Base-by-base conservation (phyloP, 1,140 invertebrate species). In the Polypedilum pembai region DNA sequence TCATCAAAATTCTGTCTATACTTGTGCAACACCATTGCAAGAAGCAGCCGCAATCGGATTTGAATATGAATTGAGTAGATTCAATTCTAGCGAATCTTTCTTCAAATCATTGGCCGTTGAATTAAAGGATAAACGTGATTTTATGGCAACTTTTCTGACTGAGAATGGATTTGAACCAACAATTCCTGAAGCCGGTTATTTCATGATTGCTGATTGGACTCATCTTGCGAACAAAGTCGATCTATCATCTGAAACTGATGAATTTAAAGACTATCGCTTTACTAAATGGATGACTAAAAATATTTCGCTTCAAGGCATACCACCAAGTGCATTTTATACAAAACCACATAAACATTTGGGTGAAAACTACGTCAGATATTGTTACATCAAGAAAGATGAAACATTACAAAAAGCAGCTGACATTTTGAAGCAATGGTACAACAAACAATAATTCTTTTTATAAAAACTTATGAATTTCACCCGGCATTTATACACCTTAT, bases 131-230 rank as follows among this genome's bases (percentile, higher is more conserved):
- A 99, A 99, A 83, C 83, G 96, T 21, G 92, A 99, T 80, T 90
- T 84, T 76, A 90, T 99, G 84, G 91, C 88, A 0, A 89, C 90
- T 78, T 86, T 92, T 72, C 82, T 98, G 1, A 80, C 76, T 8
- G 90, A 94, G 5, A 88, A 90, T 74, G 96, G 94, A 0, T 92
- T 99, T 88, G 88, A 87, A 17, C 95, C 96, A 0, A 95, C 93
- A 0, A 85, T 98, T 72, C 98, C 98, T 0, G 93, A 99, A 76
- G 96, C 94, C 15, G 97, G 97, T 0, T 99, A 98, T 82, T 99
- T 99, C 81, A 94, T 99, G 86, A 80, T 99, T 10, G 95, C 94
- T 2, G 93, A 99, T 82, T 98, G 94, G 89, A 89, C 88, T n/a
- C 56, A 80, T 82, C 40, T 79, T 88, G 87, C 83, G 41, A 82